Conservation (phyloP, 2,888 invertebrate species). For the Nebria salina region DNA sequence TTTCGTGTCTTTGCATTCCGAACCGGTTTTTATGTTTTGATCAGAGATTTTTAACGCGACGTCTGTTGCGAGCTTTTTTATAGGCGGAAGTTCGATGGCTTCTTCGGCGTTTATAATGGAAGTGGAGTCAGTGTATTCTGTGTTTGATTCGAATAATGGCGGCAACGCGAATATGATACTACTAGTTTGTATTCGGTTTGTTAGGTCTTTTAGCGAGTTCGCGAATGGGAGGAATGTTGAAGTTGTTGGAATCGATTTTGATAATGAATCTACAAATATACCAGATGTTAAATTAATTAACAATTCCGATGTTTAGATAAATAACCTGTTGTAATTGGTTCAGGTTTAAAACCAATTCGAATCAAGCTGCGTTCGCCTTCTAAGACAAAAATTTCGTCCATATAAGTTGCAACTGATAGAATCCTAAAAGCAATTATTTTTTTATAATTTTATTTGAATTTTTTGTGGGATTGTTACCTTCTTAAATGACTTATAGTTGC, state of each 20-base stretch:
- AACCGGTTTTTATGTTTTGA: conserved; percentile 33
- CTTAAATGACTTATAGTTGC: conserved; percentile 73
- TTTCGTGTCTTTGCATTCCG: conserved; percentile 51
- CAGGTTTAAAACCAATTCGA: conserved; percentile 80
- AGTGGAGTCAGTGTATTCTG: conserved; percentile 60
- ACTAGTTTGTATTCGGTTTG: conserved; percentile 58
- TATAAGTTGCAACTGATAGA: conserved; percentile 69
- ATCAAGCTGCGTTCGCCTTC: conserved; percentile 82
- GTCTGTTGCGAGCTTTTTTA: conserved; percentile 64
- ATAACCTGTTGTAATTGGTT: conserved; percentile 63
- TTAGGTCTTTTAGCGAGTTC: conserved; percentile 57
- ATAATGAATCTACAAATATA: conserved; percentile 42
- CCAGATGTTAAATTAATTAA: conserved; percentile 13
- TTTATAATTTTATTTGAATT: conserved; percentile 24
- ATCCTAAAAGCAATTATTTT: conserved; percentile 61
- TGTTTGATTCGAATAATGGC: conserved; percentile 54
- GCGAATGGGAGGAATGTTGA: conserved; percentile 51
- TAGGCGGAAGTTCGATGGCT: conserved; percentile 76
- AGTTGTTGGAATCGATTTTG: conserved; percentile 42
- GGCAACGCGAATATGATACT: conserved; percentile 56
- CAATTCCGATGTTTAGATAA: conserved; percentile 2
- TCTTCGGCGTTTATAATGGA: conserved; percentile 74
- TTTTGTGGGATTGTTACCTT: conserved; percentile 59
- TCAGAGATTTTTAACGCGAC: conserved; percentile 52
- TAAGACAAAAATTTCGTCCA: conserved; percentile 83